Conservation (phyloP, 1,140 invertebrate genomes). For the Lepidostoma basale region DNA sequence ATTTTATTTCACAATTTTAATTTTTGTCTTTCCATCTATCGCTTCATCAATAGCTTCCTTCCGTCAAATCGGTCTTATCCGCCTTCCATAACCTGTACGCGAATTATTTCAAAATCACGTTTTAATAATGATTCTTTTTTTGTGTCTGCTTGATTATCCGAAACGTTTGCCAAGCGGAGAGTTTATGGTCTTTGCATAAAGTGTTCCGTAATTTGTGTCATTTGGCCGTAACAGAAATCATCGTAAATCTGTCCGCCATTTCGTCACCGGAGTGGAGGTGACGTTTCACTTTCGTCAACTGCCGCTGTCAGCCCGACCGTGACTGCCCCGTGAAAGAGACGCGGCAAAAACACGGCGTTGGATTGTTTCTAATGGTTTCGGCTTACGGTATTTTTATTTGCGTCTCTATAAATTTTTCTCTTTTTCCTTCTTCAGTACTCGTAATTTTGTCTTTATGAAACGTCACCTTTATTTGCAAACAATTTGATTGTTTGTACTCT, state of each 20-base stretch:
- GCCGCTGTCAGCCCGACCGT: slow-evolving; percentile 28
- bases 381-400: neutral
- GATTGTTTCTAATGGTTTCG: neutral
- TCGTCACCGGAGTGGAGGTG: neutral
- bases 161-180: neutral
- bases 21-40: no score
- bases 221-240: slow-evolving; percentile 7
- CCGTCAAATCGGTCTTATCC: neutral
- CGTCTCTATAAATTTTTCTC: neutral
- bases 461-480: neutral
- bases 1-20: no score
- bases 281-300: slow-evolving; percentile 39
- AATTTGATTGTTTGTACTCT: neutral
- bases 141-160: no score
- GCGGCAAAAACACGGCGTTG: slow-evolving; percentile 4
- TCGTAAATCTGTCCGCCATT: slow-evolving; percentile 5
- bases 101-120: neutral
- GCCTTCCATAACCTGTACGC: neutral
- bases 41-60: no score
- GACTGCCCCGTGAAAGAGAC: slow-evolving; percentile 11
- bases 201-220: slow-evolving; percentile 19
- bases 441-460: neutral
- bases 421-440: neutral
- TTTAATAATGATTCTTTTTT: no score
- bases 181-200: neutral